Evolutionary conservation across 2,113 vertebrate genomes (phyloP).

Genomic region (Entosphenus tridentatus): DNA sequence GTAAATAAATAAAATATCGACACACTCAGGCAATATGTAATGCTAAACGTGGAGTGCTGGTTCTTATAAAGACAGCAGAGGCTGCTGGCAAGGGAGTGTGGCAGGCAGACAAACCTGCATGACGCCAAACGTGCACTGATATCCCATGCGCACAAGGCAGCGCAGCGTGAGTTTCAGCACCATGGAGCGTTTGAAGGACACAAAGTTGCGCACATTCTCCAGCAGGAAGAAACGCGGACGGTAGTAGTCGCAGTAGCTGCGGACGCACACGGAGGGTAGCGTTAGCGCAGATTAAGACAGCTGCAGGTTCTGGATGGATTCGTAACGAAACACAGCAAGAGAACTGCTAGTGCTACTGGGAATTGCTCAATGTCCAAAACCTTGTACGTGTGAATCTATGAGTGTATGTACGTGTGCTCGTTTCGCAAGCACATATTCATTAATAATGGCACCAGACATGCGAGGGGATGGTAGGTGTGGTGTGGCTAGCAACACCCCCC

Average conservation of each 20-base stretch:
- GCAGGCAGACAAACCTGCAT: conserved; percentile 37
- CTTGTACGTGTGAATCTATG: too few relatives aligned
- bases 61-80: neutral
- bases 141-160: conserved; percentile 83
- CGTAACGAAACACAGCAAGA: too few relatives aligned
- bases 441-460: too few relatives aligned
- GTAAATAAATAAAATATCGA: neutral
- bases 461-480: too few relatives aligned
- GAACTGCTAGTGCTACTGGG: too few relatives aligned
- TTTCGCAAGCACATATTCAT: too few relatives aligned
- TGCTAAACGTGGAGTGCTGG: neutral
- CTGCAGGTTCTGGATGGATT: too few relatives aligned
- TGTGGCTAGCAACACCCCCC: too few relatives aligned
- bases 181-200: conserved; percentile 89
- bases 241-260: conserved; percentile 91
- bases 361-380: too few relatives aligned
- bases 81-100: neutral
- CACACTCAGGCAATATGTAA: neutral
- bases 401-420: too few relatives aligned
- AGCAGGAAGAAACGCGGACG: conserved; percentile 70
- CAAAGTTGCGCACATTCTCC: conserved; percentile 83
- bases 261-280: conserved; percentile 1
- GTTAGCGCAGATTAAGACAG: too few relatives aligned
- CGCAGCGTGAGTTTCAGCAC: conserved; percentile 77
- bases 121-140: conserved; percentile 85